Conservation (phyloP, 1,140 invertebrate species). For the Goniozus legneri region DNA sequence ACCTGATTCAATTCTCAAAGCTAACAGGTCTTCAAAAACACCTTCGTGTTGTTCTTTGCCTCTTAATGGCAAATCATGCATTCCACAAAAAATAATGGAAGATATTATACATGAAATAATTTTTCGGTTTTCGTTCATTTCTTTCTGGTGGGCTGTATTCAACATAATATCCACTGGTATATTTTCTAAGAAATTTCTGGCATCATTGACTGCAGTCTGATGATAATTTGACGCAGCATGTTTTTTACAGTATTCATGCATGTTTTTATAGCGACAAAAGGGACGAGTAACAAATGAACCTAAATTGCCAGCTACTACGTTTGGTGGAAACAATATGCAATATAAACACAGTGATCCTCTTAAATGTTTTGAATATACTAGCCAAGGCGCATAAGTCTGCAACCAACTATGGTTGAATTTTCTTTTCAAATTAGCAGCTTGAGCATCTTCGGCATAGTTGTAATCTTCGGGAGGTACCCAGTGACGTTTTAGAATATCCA, state of each 20-base stretch:
- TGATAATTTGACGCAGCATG: background rate
- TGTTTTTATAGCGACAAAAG: constrained; percentile 1
- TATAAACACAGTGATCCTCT: constrained; percentile 8
- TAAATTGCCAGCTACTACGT: too few relatives aligned
- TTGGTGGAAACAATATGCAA: constrained; percentile 4
- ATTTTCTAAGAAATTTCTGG: background rate
- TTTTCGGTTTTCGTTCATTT: constrained; percentile 1
- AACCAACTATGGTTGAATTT: too few relatives aligned
- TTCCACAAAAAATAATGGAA: constrained; percentile 26
- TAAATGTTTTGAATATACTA: constrained; percentile 2
- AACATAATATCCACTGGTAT: background rate
- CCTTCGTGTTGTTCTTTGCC: constrained; percentile 17
- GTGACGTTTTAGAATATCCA: too few relatives aligned
- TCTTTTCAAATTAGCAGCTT: too few relatives aligned
- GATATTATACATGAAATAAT: constrained; percentile 15
- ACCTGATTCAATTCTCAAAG: constrained; percentile 19
- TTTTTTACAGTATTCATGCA: background rate
- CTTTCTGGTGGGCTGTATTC: background rate
- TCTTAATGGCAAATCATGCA: constrained; percentile 28
- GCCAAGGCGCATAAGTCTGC: too few relatives aligned
- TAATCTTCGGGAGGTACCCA: too few relatives aligned
- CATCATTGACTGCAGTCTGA: background rate
- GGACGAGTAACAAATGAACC: constrained; percentile 6
- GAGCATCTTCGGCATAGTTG: too few relatives aligned
- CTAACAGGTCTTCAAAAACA: constrained; percentile 24